phyloP scores from a whole-genome alignment of 2,113 vertebrate genomes.

The Plestiodon gilberti region DNA sequence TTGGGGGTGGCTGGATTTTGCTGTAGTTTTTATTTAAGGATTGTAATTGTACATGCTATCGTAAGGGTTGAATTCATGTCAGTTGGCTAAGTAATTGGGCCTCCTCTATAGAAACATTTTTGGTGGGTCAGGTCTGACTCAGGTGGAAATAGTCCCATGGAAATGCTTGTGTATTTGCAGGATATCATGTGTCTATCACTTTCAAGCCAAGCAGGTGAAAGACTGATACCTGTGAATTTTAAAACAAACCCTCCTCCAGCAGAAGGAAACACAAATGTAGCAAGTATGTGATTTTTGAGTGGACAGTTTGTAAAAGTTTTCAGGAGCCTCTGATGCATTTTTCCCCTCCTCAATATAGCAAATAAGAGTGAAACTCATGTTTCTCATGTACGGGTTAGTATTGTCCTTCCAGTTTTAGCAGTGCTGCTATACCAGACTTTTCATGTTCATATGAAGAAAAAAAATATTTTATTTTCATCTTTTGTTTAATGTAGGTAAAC shows the following conservation, averaged over 20 bases:
- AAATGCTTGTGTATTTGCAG: neutral
- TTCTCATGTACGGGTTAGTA: conserved; percentile 71
- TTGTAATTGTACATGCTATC: neutral
- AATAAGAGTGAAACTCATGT: conserved; percentile 58
- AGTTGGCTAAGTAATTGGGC: rapidly evolving
- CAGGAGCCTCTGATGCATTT: conserved; percentile 42
- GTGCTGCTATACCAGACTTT: conserved; percentile 76
- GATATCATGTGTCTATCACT: neutral
- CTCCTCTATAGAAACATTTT: rapidly evolving
- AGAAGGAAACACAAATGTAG: conserved; percentile 17
- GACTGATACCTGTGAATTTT: neutral
- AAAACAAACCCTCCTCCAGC: neutral
- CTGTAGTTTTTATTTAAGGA: neutral
- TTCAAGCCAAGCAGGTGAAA: neutral
- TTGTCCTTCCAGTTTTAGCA: conserved; percentile 73
- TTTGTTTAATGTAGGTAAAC: conserved; percentile 78
- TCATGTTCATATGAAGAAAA: conserved; percentile 64
- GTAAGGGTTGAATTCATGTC: neutral
- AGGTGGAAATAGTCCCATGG: neutral
- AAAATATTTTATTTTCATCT: conserved; percentile 69
- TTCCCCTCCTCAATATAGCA: conserved; percentile 38
- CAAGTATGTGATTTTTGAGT: conserved; percentile 24
- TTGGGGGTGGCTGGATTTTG: rapidly evolving
- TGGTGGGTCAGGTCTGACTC: neutral
- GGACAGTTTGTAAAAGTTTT: conserved; percentile 35